Percentiles rank a stretch among this genome's conserved stretches.
Evolutionary conservation across 2,797 vertebrate genomes (phyloP).

Genomic region (Mormyrus hasselquistii): DNA sequence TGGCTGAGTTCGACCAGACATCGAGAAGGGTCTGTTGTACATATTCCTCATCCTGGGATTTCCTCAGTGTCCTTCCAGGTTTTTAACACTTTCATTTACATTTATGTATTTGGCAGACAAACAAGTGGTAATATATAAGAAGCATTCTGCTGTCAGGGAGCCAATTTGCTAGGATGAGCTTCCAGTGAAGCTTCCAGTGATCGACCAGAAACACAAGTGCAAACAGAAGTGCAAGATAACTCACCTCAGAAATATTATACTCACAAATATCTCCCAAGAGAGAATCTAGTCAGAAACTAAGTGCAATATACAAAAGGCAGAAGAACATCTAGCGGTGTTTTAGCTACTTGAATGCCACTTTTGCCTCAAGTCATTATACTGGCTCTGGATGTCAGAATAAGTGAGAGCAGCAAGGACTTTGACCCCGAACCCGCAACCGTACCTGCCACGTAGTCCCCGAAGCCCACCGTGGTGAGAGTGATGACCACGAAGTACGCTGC

Average conservation of each 20-base stretch:
- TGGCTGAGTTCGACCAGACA: not conserved
- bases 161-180: not conserved
- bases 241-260: not conserved
- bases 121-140: not conserved
- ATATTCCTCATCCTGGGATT: not conserved
- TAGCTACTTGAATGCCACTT: not conserved
- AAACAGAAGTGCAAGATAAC: not conserved
- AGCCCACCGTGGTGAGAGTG: conserved; percentile 85
- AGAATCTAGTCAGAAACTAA: not conserved
- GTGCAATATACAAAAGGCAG: not conserved
- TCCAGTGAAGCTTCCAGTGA: not conserved
- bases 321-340: not conserved
- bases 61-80: not conserved
- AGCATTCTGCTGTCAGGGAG: not conserved
- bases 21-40: not conserved
- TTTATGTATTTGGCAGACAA: not conserved
- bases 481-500: conserved; percentile 84
- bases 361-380: not conserved
- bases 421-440: conserved; percentile 6
- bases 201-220: not conserved
- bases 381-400: not conserved
- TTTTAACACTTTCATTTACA: not conserved
- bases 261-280: not conserved
- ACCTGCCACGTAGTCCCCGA: conserved; percentile 89
- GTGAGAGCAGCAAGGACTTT: not conserved